Base-by-base conservation (phyloP, 2,113 vertebrate species). In the Tiliqua scincoides region DNA sequence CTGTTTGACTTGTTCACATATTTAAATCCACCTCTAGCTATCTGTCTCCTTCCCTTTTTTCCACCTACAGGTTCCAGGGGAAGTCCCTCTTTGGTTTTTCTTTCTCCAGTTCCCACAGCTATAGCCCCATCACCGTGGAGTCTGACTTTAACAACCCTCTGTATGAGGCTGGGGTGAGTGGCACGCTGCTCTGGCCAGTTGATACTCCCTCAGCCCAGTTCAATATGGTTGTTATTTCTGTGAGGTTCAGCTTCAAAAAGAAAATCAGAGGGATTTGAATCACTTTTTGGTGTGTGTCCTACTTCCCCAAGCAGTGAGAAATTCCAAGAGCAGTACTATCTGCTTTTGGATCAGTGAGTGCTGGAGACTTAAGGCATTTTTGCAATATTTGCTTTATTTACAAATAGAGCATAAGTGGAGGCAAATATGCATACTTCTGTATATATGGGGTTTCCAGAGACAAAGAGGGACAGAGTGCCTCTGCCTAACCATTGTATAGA, bases 101-200 rank as follows among this genome's bases (percentile, higher is more conserved):
- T 14, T 97, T 98, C 15, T 97, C 97, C 83, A 97, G 97, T 91
- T 98, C 98, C 79, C 98, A 98, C 92, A 98, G 98, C 72, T 99
- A 99, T 94, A 98, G 98, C 93, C 98, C 98, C 57, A 98, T 99
- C 80, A 98, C 98, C 1, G 98, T 98, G 82, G 98, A 98, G 92
- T 98, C 98, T 0, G 98, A 98, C 92, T 99, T 98, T 91, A 98
- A 97, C 96, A 99, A 98, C 89, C 98, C 98, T 59, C 96, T 99
- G n/a, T 99, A 98, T 86, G 98, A 99, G 95, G 98, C 98, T 62
- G 98, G 97, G 96, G 98, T 99, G 90, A 97, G 96, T 71, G 73
- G 37, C 30, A 18, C n/a, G 8, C 12, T n/a, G 30, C 17, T n/a
- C n/a, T n/a, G 23, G 25, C 4, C 12, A 18, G 5, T 4, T 14